phyloP scores from a whole-genome alignment of 2,888 invertebrate species.

The Micropterix aruncella region DNA sequence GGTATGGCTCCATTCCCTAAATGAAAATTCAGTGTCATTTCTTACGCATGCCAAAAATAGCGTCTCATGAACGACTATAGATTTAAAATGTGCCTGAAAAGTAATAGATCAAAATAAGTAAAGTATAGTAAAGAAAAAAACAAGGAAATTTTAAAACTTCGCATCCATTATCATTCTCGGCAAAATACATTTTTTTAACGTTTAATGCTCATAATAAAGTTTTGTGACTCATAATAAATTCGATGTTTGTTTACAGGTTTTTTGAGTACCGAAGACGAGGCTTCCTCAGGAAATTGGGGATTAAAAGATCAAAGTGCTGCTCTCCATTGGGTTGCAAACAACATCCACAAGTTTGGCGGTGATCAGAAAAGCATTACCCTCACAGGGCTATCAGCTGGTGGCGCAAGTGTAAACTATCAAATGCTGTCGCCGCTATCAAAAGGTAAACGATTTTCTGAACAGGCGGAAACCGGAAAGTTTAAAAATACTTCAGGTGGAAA shows the following conservation, averaged over 20 bases:
- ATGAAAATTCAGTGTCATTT: too few species aligned
- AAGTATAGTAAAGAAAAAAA: too few species aligned
- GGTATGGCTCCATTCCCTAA: too few species aligned
- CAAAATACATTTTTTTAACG: neutral
- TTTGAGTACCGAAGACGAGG: constrained; percentile 55
- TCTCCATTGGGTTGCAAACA: constrained; percentile 51
- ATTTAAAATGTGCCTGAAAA: too few species aligned
- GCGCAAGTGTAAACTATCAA: constrained; percentile 60
- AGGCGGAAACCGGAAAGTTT: too few species aligned
- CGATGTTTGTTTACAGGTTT: constrained; percentile 39
- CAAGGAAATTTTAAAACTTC: too few species aligned
- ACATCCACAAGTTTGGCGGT: constrained; percentile 57
- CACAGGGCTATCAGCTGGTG: constrained; percentile 59
- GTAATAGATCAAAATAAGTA: too few species aligned
- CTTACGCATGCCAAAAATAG: too few species aligned
- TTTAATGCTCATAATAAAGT: neutral
- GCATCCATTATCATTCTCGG: neutral
- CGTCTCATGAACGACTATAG: too few species aligned
- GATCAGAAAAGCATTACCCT: constrained; percentile 54
- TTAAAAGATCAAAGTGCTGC: constrained; percentile 61
- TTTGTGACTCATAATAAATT: constrained; percentile 3
- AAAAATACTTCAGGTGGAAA: neutral
- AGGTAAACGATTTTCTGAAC: too few species aligned
- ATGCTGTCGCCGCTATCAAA: constrained; percentile 46
- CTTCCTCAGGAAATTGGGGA: constrained; percentile 57